Evolutionary conservation across 2,797 vertebrate genomes (phyloP).

Genomic region (Pempheris klunzingeri): DNA sequence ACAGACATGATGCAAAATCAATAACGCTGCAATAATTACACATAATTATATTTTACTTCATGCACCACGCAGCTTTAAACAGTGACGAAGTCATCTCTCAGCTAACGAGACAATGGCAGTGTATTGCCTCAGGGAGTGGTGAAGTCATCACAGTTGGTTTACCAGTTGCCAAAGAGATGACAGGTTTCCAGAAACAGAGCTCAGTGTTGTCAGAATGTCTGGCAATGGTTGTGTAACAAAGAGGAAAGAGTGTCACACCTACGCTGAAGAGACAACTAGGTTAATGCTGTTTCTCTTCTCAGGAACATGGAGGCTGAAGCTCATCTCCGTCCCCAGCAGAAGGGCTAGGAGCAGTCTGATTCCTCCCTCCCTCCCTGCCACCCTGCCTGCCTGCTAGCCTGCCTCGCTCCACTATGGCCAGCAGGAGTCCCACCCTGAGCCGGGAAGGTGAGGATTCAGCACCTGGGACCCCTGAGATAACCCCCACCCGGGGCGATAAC

Average conservation of each 20-base stretch:
- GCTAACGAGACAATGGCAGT: slow-evolving; percentile 30
- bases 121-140: slow-evolving; percentile 8
- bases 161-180: slow-evolving; percentile 16
- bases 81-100: slow-evolving; percentile 44
- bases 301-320: slow-evolving; percentile 80
- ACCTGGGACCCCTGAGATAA: neutral
- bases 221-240: neutral
- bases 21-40: slow-evolving; percentile 32
- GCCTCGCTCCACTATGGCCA: slow-evolving; percentile 63
- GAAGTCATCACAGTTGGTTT: slow-evolving; percentile 31
- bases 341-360: slow-evolving; percentile 74
- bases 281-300: slow-evolving; percentile 48
- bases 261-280: neutral
- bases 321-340: slow-evolving; percentile 59
- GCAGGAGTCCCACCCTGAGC: slow-evolving; percentile 56
- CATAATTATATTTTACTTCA: slow-evolving; percentile 37
- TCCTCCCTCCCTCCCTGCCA: neutral
- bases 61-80: slow-evolving; percentile 13
- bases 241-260: neutral
- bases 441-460: slow-evolving; percentile 17
- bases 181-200: slow-evolving; percentile 6
- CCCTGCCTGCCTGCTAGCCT: neutral
- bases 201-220: slow-evolving; percentile 17
- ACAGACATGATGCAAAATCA: slow-evolving; percentile 24
- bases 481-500: too few species aligned